Percentiles rank a stretch among this genome's conserved stretches.
Conservation (phyloP, 1,140 invertebrate species). For the Drosophila pruinosa region DNA sequence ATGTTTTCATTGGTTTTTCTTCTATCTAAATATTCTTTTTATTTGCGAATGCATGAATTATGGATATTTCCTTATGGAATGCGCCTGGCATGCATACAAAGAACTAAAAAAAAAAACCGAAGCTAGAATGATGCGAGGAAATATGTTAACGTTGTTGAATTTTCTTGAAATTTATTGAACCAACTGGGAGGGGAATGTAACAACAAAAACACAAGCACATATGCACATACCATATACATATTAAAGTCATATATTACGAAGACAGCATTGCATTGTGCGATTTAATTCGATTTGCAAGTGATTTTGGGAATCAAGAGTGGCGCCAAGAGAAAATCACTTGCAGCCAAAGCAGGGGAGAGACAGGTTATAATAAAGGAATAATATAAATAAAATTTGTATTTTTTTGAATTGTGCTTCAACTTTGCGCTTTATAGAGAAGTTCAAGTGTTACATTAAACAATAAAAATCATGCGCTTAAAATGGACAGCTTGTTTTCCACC, state of each 20-base stretch:
- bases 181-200: constrained; percentile 14
- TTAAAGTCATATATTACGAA: neutral
- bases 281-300: constrained; percentile 18
- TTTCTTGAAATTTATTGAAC: constrained; percentile 64
- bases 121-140: constrained; percentile 38
- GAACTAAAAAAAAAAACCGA: constrained; percentile 21
- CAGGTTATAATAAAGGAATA: too few relatives aligned
- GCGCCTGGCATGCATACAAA: constrained; percentile 53
- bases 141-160: constrained; percentile 69
- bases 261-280: neutral
- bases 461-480: neutral
- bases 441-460: neutral
- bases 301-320: neutral
- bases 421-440: neutral
- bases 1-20: constrained; percentile 68
- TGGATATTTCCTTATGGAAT: constrained; percentile 70
- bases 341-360: too few relatives aligned
- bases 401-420: too few relatives aligned
- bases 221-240: neutral
- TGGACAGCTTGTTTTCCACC: neutral
- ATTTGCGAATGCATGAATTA: constrained; percentile 78
- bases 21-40: constrained; percentile 32
- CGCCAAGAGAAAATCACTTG: neutral
- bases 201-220: constrained; percentile 12
- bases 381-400: too few relatives aligned